Percentiles rank a stretch among this genome's conserved stretches.
Evolutionary conservation across 2,797 vertebrate species (phyloP).

Genomic region (Pampus argenteus): DNA sequence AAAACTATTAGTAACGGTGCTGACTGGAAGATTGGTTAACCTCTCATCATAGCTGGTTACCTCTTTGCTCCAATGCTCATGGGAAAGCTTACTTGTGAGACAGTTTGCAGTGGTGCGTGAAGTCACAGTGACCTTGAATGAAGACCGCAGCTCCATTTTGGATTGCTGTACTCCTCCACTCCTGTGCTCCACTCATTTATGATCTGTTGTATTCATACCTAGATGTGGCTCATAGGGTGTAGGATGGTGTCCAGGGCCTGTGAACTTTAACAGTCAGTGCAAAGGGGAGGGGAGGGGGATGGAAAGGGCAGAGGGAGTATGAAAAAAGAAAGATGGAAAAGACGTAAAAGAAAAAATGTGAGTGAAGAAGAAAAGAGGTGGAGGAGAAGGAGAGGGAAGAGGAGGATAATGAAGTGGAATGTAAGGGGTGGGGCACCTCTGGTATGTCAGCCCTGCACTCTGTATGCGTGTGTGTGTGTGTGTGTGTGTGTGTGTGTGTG

Average conservation of each 20-base stretch:
- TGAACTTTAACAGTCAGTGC: constrained; percentile 2
- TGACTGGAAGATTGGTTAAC: constrained; percentile 2
- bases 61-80: not conserved
- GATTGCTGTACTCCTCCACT: constrained; percentile 6
- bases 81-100: not conserved
- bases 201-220: constrained; percentile 26
- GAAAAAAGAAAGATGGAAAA: constrained; percentile 28
- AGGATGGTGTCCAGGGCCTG: constrained; percentile 17
- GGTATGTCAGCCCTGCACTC: constrained; percentile 77
- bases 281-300: not conserved
- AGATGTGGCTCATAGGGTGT: constrained; percentile 29
- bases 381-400: constrained; percentile 59
- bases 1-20: not conserved
- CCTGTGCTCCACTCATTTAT: constrained; percentile 34
- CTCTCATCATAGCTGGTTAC: constrained; percentile 8
- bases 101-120: not conserved
- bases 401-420: constrained; percentile 82
- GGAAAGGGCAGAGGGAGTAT: not conserved
- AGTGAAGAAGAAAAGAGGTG: constrained; percentile 55
- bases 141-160: constrained; percentile 45
- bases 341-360: constrained; percentile 26
- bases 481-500: constrained; percentile 41
- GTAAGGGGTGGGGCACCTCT: constrained; percentile 84
- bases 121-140: constrained; percentile 60
- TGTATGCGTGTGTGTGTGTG: constrained; percentile 19